These are phyloP conservation scores for Arnoldichthys spilopterus DNA, from an alignment of 2,797 vertebrate species.

Conservation along the genomic window DNA sequence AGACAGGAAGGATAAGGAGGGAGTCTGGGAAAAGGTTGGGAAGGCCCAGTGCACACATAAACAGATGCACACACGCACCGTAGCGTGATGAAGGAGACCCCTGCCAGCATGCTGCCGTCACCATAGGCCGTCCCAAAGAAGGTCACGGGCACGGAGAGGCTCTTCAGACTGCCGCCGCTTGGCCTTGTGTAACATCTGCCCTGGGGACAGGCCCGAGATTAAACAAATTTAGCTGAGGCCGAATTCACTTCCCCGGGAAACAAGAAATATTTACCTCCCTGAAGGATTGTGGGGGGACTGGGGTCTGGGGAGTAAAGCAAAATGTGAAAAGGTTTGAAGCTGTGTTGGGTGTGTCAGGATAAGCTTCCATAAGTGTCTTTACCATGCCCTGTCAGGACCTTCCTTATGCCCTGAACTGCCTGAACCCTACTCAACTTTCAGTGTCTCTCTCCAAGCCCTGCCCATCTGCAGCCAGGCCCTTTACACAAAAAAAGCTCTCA, in stretches of 20 bases:
- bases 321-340: conserved; percentile 18
- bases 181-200: conserved; percentile 49
- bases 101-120: conserved; percentile 48
- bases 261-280: conserved; percentile 57
- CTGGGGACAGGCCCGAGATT: conserved; percentile 50
- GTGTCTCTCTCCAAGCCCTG: not conserved
- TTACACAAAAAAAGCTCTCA: not conserved
- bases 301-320: conserved; percentile 39
- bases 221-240: conserved; percentile 52
- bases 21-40: conserved; percentile 74
- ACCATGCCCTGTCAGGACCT: conserved; percentile 37
- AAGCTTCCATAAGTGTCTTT: conserved; percentile 36
- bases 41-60: conserved; percentile 64
- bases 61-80: conserved; percentile 32
- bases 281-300: conserved; percentile 30
- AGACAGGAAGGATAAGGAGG: conserved; percentile 81
- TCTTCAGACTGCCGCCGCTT: conserved; percentile 2
- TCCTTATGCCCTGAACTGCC: conserved; percentile 21
- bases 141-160: conserved; percentile 37
- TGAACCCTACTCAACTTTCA: conserved; percentile 10
- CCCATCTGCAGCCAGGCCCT: not conserved
- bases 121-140: conserved; percentile 26
- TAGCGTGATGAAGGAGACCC: conserved; percentile 29
- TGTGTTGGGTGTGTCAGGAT: conserved; percentile 35
- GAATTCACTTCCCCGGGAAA: conserved; percentile 66